Base-by-base conservation (phyloP, 2,113 vertebrate species). In the Vombatus ursinus region DNA sequence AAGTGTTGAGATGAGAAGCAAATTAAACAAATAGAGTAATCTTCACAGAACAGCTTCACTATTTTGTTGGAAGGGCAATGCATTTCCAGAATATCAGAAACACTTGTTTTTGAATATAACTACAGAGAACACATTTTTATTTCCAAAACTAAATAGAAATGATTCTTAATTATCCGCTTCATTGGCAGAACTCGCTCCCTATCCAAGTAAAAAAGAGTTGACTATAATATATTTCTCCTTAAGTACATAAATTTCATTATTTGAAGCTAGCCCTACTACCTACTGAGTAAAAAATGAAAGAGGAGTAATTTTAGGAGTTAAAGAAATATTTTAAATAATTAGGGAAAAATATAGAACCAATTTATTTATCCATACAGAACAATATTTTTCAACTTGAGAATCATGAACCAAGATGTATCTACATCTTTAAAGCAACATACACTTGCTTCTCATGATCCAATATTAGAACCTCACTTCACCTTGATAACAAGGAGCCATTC, bases 401-500 rank as follows among this genome's bases (percentile, higher is more conserved):
- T 77, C 61, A n/a, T n/a, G 37, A 84, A 44, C 68, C 16, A 84
- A 84, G 14, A 84, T 84, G 19, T 22, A 44, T 44, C n/a, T 44
- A 44, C n/a, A 44, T 22, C 44, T 68, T 84, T 90, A 91, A 94
- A 97, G 7, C 2, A 84, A n/a, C 50, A 91, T 90, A 31, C 31
- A 57, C 26, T 93, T 95, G 16, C 90, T 95, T 57, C 44, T 97
- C 28, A 94, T 68, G 31, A 92, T 53, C 93, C 52, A 90, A 25
- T 47, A 54, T 14, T 37, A 94, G 97, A 90, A 31, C 4, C 26
- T 94, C 47, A 50, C 14, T 98, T 98, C 99, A 99, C 99, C 99
- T 99, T 92, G 98, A 97, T 99, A 99, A 96, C 99, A 99, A 0
- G 99, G 99, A 93, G 99, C 98, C 93, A 99, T 98, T 95, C 98